Conservation (phyloP, 2,113 vertebrate genomes). For the Physeter macrocephalus region DNA sequence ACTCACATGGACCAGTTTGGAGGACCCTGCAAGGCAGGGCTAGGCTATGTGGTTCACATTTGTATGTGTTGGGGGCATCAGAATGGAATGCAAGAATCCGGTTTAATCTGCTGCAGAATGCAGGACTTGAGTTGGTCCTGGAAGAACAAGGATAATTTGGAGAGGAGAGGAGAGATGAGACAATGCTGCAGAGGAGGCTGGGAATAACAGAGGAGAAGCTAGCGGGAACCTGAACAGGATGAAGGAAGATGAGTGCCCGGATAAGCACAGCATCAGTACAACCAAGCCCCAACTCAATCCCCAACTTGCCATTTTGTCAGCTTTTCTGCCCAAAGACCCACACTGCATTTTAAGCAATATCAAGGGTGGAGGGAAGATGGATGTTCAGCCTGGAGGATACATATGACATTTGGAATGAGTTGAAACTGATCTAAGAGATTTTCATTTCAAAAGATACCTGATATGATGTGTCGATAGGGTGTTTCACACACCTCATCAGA, state of each 20-base stretch:
- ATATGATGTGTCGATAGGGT: conserved; percentile 63
- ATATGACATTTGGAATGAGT: conserved; percentile 68
- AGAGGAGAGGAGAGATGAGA: too few species aligned
- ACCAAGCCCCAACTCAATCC: background rate
- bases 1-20: too few species aligned
- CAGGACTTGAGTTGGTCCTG: background rate
- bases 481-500: conserved; percentile 67
- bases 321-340: background rate
- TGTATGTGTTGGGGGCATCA: background rate
- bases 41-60: background rate
- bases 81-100: background rate
- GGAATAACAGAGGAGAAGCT: background rate
- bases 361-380: conserved; percentile 14
- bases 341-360: background rate
- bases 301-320: background rate
- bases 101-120: background rate
- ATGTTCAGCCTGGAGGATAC: conserved; percentile 30
- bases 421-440: conserved; percentile 69
- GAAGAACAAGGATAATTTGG: background rate
- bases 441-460: conserved; percentile 72
- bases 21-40: background rate
- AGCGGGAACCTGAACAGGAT: rapidly evolving
- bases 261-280: background rate
- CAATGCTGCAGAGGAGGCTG: background rate
- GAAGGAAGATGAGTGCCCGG: rapidly evolving